Conservation (phyloP, 2,113 vertebrate species). For the Odontesthes bonariensis region DNA sequence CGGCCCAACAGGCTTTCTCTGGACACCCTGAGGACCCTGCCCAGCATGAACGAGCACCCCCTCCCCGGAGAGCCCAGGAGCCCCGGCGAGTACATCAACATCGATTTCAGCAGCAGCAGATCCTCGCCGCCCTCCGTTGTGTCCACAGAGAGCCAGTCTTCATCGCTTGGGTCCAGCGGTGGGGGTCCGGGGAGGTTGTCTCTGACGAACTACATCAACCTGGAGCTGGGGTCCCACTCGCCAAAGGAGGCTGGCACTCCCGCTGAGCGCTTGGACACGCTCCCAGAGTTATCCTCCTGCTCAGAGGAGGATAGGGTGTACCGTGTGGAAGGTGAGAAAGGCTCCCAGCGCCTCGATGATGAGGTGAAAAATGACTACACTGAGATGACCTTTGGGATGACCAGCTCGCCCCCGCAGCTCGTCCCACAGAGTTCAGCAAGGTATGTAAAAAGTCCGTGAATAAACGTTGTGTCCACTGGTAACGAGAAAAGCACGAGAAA, state of each 20-base stretch:
- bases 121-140: slow-evolving; percentile 76
- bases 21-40: slow-evolving; percentile 87
- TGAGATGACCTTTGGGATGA: slow-evolving; percentile 89
- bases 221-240: slow-evolving; percentile 81
- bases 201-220: slow-evolving; percentile 92
- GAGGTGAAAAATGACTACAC: slow-evolving; percentile 87
- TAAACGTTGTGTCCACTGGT: too few species aligned
- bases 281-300: slow-evolving; percentile 80
- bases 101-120: slow-evolving; percentile 85
- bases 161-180: slow-evolving; percentile 83
- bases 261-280: slow-evolving; percentile 73
- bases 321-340: slow-evolving; percentile 58
- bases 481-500: too few species aligned
- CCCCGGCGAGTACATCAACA: slow-evolving; percentile 95
- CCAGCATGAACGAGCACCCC: slow-evolving; percentile 91
- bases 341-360: slow-evolving; percentile 53
- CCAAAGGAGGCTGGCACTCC: slow-evolving; percentile 73
- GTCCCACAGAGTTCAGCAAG: slow-evolving; percentile 80
- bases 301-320: slow-evolving; percentile 64
- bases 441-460: slow-evolving; percentile 32
- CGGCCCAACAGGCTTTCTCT: slow-evolving; percentile 90
- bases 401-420: slow-evolving; percentile 85
- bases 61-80: slow-evolving; percentile 88
- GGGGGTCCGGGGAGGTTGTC: slow-evolving; percentile 84
- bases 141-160: slow-evolving; percentile 81